A percentile compares a stretch with the other conserved stretches of the same genome.
Conservation (phyloP, 2,888 invertebrate species). For the Polietes domitor region DNA sequence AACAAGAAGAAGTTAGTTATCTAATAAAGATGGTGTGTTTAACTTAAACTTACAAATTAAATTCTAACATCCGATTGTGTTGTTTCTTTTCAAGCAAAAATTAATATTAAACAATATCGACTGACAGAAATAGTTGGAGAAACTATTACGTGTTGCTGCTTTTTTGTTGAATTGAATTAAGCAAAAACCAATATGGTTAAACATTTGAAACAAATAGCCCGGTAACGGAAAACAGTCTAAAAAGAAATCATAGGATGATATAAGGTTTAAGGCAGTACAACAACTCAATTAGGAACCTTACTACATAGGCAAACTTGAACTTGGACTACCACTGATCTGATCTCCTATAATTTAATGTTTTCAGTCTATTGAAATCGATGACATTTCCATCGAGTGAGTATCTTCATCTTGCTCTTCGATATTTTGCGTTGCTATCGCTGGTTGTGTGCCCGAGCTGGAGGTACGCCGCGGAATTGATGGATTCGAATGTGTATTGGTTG, state of each 20-base stretch:
- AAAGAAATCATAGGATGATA: not conserved
- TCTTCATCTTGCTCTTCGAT: slow-evolving; percentile 65
- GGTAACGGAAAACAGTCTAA: not conserved
- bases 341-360: not conserved
- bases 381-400: slow-evolving; percentile 78
- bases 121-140: slow-evolving; percentile 34
- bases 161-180: not conserved
- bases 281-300: slow-evolving; percentile 14
- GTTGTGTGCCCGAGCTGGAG: slow-evolving; percentile 47
- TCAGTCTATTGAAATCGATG: slow-evolving; percentile 78
- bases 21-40: not conserved
- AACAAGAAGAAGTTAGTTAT: not conserved
- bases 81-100: not conserved
- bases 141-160: slow-evolving; percentile 14
- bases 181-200: slow-evolving; percentile 42
- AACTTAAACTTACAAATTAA: slow-evolving; percentile 31
- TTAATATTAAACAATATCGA: not conserved
- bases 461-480: slow-evolving; percentile 32
- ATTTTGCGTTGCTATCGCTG: slow-evolving; percentile 35
- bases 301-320: not conserved
- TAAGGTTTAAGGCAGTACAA: not conserved
- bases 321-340: not conserved
- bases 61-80: not conserved
- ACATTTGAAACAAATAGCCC: not conserved
- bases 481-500: slow-evolving; percentile 55